Evolutionary conservation across 2,113 vertebrate species (phyloP).

Genomic region (Nipponia nippon): DNA sequence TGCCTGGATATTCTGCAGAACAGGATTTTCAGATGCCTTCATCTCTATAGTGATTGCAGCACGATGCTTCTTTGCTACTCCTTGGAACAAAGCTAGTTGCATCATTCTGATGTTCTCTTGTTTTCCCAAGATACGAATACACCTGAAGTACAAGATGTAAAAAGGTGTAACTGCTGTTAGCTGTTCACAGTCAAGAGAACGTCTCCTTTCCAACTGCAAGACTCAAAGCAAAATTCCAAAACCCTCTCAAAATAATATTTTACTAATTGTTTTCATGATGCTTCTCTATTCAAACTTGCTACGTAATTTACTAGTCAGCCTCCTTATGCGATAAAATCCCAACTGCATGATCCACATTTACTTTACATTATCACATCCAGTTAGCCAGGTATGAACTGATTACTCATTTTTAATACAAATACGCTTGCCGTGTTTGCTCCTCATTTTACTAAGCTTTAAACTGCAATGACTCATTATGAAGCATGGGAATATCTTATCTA

Average conservation of each 20-base stretch:
- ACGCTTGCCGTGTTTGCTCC: background rate
- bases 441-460: background rate
- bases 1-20: slow-evolving; percentile 84
- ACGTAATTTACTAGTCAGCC: background rate
- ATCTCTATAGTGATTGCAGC: slow-evolving; percentile 94
- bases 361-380: background rate
- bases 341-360: background rate
- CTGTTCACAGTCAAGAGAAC: background rate
- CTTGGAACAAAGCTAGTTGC: slow-evolving; percentile 92
- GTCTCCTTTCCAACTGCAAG: background rate
- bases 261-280: background rate
- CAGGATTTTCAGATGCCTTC: slow-evolving; percentile 97
- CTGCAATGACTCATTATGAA: background rate
- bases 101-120: slow-evolving; percentile 95
- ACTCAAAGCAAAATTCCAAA: background rate
- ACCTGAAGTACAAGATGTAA: slow-evolving; percentile 72
- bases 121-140: slow-evolving; percentile 95
- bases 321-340: accelerated
- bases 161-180: background rate
- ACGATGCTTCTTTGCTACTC: slow-evolving; percentile 84
- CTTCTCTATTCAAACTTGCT: background rate
- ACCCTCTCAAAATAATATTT: background rate
- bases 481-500: background rate
- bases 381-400: background rate
- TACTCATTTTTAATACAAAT: background rate